These are phyloP conservation scores for Oscheius onirici DNA, from an alignment of 2,888 invertebrate species.

Conservation along the genomic window DNA sequence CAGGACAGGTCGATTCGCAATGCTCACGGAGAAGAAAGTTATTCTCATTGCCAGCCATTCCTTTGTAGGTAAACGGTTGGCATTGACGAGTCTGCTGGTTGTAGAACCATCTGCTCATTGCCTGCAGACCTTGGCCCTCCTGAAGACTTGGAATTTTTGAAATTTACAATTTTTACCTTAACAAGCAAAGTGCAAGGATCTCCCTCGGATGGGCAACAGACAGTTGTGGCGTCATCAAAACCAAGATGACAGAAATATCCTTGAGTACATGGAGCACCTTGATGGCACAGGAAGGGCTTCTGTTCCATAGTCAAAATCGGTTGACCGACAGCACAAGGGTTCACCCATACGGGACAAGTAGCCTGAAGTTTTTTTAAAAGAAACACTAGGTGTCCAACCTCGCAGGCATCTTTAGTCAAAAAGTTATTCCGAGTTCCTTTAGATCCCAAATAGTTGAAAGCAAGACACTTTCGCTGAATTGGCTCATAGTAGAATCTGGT, in stretches of 20 bases:
- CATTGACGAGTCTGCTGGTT: slow-evolving; percentile 56
- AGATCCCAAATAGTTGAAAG: slow-evolving; percentile 65
- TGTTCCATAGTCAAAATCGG: slow-evolving; percentile 57
- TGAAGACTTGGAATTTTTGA: not conserved
- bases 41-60: slow-evolving; percentile 67
- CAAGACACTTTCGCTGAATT: slow-evolving; percentile 54
- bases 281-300: slow-evolving; percentile 57
- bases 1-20: slow-evolving; percentile 65
- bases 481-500: slow-evolving; percentile 64
- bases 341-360: slow-evolving; percentile 65
- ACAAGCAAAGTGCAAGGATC: slow-evolving; percentile 58
- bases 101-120: slow-evolving; percentile 55
- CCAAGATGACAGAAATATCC: slow-evolving; percentile 68
- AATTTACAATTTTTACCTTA: slow-evolving; percentile 38
- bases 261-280: slow-evolving; percentile 47
- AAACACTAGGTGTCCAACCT: slow-evolving; percentile 25
- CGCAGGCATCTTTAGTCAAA: slow-evolving; percentile 63
- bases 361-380: slow-evolving; percentile 35
- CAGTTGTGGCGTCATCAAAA: slow-evolving; percentile 60
- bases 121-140: slow-evolving; percentile 40
- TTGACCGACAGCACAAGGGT: slow-evolving; percentile 63
- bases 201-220: slow-evolving; percentile 63
- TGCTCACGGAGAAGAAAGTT: slow-evolving; percentile 65
- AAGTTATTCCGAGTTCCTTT: slow-evolving; percentile 69
- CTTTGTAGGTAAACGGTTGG: slow-evolving; percentile 63